phyloP scores from a whole-genome alignment of 2,888 invertebrate genomes.

The Formica aserva region DNA sequence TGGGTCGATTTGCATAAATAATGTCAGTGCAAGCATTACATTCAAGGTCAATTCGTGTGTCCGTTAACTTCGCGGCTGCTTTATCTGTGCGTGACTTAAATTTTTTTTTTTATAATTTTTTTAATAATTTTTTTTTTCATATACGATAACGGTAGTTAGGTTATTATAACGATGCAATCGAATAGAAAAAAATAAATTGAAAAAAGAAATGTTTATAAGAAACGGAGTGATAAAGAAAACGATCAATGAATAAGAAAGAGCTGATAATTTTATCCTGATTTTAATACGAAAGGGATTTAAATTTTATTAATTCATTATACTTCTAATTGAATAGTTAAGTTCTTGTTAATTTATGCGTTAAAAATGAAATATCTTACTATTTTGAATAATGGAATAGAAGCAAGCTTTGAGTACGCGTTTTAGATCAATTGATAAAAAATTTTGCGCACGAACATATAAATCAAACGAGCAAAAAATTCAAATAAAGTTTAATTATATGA shows the following conservation, averaged over 20 bases:
- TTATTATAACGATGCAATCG: background rate
- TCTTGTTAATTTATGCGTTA: background rate
- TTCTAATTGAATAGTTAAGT: background rate
- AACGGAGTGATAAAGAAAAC: background rate
- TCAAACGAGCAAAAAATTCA: background rate
- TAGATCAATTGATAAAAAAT: background rate
- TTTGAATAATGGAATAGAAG: background rate
- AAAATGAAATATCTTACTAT: background rate
- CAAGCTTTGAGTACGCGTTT: background rate
- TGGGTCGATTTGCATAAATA: slow-evolving; percentile 28
- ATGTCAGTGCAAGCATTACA: slow-evolving; percentile 39
- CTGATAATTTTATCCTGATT: background rate
- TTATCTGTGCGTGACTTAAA: slow-evolving; percentile 27
- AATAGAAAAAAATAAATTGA: background rate
- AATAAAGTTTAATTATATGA: slow-evolving; percentile 10
- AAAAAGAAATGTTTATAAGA: background rate
- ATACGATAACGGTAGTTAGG: background rate
- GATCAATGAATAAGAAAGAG: background rate
- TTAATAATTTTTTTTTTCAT: background rate
- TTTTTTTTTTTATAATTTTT: background rate
- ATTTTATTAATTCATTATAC: background rate
- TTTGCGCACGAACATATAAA: background rate
- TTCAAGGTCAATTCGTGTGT: slow-evolving; percentile 51
- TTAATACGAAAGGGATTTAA: background rate
- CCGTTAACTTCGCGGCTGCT: slow-evolving; percentile 13